Evolutionary conservation across 2,888 invertebrate genomes (phyloP).

Genomic region (Tachina lurida): DNA sequence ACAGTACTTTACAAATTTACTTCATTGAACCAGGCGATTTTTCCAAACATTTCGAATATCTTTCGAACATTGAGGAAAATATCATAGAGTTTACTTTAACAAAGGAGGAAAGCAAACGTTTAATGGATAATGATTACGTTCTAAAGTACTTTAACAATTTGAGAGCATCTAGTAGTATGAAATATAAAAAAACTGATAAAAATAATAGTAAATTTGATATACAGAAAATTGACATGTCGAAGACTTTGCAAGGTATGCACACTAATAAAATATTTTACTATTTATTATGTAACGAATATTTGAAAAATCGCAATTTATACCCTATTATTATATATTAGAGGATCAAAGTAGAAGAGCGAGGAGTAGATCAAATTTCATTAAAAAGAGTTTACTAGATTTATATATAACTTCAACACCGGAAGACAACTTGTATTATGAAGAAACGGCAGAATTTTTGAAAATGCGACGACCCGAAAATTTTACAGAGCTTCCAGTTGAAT

Average conservation of each 20-base stretch:
- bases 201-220: slow-evolving; percentile 13
- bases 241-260: slow-evolving; percentile 23
- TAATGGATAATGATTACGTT: slow-evolving; percentile 71
- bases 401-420: neutral
- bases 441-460: neutral
- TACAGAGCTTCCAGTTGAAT: neutral
- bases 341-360: neutral
- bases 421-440: neutral
- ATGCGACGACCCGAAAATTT: neutral
- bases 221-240: slow-evolving; percentile 24
- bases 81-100: slow-evolving; percentile 40
- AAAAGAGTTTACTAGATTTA: neutral
- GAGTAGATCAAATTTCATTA: neutral
- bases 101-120: slow-evolving; percentile 68
- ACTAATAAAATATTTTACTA: neutral
- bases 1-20: slow-evolving; percentile 59
- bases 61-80: slow-evolving; percentile 37
- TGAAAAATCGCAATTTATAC: no score
- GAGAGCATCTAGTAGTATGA: neutral
- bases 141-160: slow-evolving; percentile 72
- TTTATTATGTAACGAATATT: neutral
- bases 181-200: neutral
- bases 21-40: slow-evolving; percentile 67
- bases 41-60: slow-evolving; percentile 62
- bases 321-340: slow-evolving; percentile 3